Evolutionary conservation across 2,113 vertebrate genomes (phyloP).

Genomic region (Circaetus gallicus): DNA sequence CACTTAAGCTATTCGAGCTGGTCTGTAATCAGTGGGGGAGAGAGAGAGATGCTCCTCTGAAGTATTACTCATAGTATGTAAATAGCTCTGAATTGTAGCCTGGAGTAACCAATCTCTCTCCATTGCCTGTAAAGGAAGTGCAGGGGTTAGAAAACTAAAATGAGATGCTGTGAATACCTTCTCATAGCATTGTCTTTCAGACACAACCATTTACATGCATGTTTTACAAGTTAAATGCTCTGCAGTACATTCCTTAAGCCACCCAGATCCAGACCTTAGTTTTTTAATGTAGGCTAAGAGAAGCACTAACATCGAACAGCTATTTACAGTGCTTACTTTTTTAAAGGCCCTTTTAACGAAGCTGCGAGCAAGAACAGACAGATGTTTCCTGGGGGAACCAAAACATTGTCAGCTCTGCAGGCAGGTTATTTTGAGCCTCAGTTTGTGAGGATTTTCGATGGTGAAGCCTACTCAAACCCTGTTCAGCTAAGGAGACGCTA

Average conservation of each 20-base stretch:
- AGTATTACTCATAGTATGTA: neutral
- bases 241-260: neutral
- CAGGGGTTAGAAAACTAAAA: neutral
- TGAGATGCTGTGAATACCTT: neutral
- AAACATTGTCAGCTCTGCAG: conserved; percentile 76
- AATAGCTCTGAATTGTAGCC: neutral
- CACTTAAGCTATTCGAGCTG: neutral
- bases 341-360: conserved; percentile 83
- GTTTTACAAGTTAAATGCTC: neutral
- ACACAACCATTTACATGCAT: neutral
- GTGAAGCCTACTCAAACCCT: conserved; percentile 77
- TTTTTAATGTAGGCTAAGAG: conserved; percentile 20
- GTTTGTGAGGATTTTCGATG: conserved; percentile 80
- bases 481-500: conserved; percentile 75
- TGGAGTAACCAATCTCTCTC: neutral
- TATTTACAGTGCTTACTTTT: conserved; percentile 1
- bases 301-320: neutral
- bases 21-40: neutral
- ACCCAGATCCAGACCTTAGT: neutral
- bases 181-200: neutral
- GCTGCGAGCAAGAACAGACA: conserved; percentile 81
- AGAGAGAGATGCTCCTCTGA: neutral
- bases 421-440: conserved; percentile 83
- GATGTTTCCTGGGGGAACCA: conserved; percentile 75
- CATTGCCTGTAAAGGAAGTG: neutral